Evolutionary conservation across 2,888 invertebrate genomes (phyloP).

Genomic region (Limnephilus rhombicus): DNA sequence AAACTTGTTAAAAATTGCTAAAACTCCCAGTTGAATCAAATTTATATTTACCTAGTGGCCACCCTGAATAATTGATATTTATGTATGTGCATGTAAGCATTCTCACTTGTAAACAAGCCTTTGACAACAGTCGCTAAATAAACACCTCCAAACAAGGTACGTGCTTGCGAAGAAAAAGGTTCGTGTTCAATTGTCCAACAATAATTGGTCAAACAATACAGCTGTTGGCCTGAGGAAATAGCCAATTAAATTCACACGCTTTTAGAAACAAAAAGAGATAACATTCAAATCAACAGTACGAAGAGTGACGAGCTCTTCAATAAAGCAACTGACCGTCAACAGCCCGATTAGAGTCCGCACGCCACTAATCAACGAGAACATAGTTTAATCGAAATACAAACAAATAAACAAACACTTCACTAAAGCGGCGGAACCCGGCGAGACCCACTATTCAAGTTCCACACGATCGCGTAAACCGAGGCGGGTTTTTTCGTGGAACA

Average conservation of each 20-base stretch:
- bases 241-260: slow-evolving; percentile 46
- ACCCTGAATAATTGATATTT: neutral
- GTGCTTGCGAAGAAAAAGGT: neutral
- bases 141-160: neutral
- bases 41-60: neutral
- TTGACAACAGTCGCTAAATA: neutral
- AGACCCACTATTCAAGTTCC: neutral
- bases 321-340: slow-evolving; percentile 44
- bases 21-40: too few relatives aligned
- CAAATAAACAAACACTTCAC: neutral
- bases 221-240: slow-evolving; percentile 14
- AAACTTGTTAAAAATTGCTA: too few relatives aligned
- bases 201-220: slow-evolving; percentile 8
- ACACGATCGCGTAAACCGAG: slow-evolving; percentile 3
- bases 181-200: slow-evolving; percentile 3
- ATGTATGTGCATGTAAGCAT: neutral
- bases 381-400: slow-evolving; percentile 13
- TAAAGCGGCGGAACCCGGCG: slow-evolving; percentile 2
- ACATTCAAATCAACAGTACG: slow-evolving; percentile 27
- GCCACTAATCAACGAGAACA: slow-evolving; percentile 52
- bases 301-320: neutral
- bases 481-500: neutral
- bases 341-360: slow-evolving; percentile 40
- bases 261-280: slow-evolving; percentile 32
- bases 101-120: neutral